Conservation (phyloP, 2,888 invertebrate species). For the Orchesella flavescens region DNA sequence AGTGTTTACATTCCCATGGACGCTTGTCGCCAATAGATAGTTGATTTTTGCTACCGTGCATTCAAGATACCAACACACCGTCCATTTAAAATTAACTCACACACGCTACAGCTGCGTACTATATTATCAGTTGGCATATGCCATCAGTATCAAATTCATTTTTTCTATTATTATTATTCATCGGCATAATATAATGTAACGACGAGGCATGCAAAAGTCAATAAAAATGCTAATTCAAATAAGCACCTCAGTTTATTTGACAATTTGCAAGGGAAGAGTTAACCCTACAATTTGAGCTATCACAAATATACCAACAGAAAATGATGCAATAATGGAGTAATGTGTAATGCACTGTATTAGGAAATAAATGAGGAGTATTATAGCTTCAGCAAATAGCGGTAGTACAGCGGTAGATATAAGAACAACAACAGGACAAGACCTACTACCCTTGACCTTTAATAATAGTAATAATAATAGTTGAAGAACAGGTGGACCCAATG, state of each 20-base stretch:
- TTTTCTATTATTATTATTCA: too few relatives aligned
- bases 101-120: too few relatives aligned
- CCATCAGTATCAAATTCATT: too few relatives aligned
- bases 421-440: slow-evolving; percentile 66
- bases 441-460: slow-evolving; percentile 69
- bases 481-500: slow-evolving; percentile 45
- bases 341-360: background rate
- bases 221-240: too few relatives aligned
- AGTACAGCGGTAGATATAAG: slow-evolving; percentile 65
- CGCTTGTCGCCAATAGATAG: too few relatives aligned
- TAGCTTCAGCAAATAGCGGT: slow-evolving; percentile 64
- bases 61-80: too few relatives aligned
- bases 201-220: background rate
- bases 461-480: slow-evolving; percentile 49
- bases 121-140: too few relatives aligned
- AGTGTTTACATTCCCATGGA: too few relatives aligned
- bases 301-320: background rate
- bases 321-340: background rate
- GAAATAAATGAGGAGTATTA: slow-evolving; percentile 65
- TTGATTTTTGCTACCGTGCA: too few relatives aligned
- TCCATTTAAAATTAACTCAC: too few relatives aligned
- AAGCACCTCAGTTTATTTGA: background rate
- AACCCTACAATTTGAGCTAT: background rate
- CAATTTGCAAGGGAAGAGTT: background rate
- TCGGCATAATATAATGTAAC: background rate